A percentile compares a stretch with the other conserved stretches of the same genome.
phyloP scores from a whole-genome alignment of 2,797 vertebrate genomes.

The Gymnocypris eckloni region DNA sequence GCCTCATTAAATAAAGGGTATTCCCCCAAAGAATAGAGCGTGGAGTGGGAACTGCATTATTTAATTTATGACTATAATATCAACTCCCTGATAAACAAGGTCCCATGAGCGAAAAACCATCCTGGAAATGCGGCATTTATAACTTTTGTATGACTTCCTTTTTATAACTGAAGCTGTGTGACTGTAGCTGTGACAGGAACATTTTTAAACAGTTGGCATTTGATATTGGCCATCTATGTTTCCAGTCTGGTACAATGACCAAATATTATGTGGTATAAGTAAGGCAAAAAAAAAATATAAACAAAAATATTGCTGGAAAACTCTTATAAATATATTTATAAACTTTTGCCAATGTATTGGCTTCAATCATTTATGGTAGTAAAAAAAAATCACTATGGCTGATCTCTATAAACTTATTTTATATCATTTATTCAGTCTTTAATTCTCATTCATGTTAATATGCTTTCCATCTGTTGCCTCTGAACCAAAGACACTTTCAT shows the following conservation, averaged over 20 bases:
- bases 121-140: not conserved
- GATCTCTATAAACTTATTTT: not conserved
- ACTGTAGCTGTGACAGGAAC: slow-evolving; percentile 7
- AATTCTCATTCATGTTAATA: slow-evolving; percentile 19
- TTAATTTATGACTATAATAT: slow-evolving; percentile 35
- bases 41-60: slow-evolving; percentile 35
- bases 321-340: not conserved
- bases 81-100: slow-evolving; percentile 33
- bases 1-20: slow-evolving; percentile 67
- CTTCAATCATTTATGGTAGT: not conserved
- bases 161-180: slow-evolving; percentile 12
- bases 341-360: not conserved
- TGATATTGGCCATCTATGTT: slow-evolving; percentile 2
- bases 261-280: slow-evolving; percentile 15
- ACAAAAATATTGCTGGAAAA: not conserved
- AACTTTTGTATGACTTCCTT: not conserved
- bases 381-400: slow-evolving; percentile 1
- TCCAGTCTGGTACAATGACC: slow-evolving; percentile 22
- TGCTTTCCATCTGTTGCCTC: slow-evolving; percentile 23
- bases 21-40: slow-evolving; percentile 59
- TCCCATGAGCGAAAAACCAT: slow-evolving; percentile 31
- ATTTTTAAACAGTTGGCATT: not conserved
- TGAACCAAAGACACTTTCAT: slow-evolving; percentile 24
- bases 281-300: not conserved
- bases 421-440: slow-evolving; percentile 6